Evolutionary conservation across 2,888 invertebrate species (phyloP), one percentile per base, ranked within the genome.

Genomic region (Sialis lutaria): DNA sequence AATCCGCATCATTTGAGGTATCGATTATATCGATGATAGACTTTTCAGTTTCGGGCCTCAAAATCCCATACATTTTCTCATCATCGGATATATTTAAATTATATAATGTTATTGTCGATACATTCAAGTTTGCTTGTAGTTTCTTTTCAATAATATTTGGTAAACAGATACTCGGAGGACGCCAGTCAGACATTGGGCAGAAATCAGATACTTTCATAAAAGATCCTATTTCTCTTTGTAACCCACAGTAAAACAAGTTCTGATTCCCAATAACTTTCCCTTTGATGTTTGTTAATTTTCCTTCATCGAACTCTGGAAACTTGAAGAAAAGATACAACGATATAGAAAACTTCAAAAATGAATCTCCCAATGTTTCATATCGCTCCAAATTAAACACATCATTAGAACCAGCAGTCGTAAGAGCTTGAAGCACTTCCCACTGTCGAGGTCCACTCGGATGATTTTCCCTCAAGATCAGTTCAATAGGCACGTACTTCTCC

Each of bases 311-410:
- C 0, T 63, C 61, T 1, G 80, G 75, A 60, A 79, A 88, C 48
- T 71, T 69, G 53, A 79, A 74, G 58, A 74, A 83, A 13, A 91
- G 67, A 60, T 77, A 86, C 4, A 87, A 63, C 1, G 83, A 82
- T 1, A 77, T 70, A 2, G 82, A 76, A 55, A 80, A 82, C 65
- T 95, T 93, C 6, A 95, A 67, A 62, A 85, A 86, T 0, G 90
- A 82, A 62, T 95, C 93, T 0, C 93, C 95, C 4, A 95, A 71
- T 0, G 88, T 88, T 64, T 93, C 92, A 9, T 82, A 67, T 1
- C 90, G 68, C 60, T 95, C 93, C 54, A 88, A 63, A 59, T 87
- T 75, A 52, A 90, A 77, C 5, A 74, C 72, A 57, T 93, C 92
- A 51, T 78, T 70, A 0, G 83, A 77, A 49, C 75, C 74, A 34